phyloP scores from a whole-genome alignment of 2,113 vertebrate genomes.

The Rhynchomys soricoides region DNA sequence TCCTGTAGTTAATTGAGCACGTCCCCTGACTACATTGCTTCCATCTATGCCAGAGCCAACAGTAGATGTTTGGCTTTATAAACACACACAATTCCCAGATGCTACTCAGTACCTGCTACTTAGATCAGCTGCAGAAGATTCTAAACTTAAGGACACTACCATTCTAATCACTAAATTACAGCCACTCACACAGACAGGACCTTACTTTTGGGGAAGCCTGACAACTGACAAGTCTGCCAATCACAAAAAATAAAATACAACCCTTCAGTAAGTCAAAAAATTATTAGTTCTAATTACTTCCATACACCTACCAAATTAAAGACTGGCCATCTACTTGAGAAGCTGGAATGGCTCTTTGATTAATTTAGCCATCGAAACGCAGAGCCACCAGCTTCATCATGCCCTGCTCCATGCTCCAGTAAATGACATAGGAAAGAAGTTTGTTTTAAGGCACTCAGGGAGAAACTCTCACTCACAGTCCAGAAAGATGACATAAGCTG shows the following conservation, averaged over 20 bases:
- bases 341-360: background rate
- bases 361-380: background rate
- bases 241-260: background rate
- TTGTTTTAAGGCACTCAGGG: background rate
- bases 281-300: slow-evolving; percentile 33
- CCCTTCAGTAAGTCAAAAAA: background rate
- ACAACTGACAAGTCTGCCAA: background rate
- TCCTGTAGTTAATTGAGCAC: background rate
- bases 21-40: background rate
- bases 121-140: background rate
- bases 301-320: background rate
- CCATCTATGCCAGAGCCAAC: background rate
- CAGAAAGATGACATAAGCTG: background rate
- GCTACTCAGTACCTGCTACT: background rate
- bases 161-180: background rate
- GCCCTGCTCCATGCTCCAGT: background rate
- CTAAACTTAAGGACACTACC: background rate
- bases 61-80: background rate
- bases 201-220: background rate
- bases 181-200: background rate
- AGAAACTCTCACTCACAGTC: slow-evolving; percentile 14
- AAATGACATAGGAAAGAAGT: background rate
- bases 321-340: background rate
- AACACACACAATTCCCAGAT: background rate
- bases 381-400: background rate